Evolutionary conservation across 2,113 vertebrate genomes (phyloP).

Genomic region (Callipepla squamata): DNA sequence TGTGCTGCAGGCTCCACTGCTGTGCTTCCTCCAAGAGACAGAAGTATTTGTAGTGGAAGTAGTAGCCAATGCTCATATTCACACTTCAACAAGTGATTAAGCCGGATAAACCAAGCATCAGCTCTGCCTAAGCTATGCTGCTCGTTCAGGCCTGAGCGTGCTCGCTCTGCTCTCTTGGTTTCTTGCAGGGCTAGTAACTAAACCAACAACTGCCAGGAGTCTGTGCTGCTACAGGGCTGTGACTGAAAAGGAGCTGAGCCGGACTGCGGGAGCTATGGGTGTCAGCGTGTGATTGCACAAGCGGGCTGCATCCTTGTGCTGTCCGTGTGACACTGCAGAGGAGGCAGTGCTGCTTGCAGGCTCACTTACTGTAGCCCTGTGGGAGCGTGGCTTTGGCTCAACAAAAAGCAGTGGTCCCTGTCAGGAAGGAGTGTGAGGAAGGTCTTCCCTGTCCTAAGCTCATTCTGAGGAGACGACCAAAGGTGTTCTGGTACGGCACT

Average conservation of each 20-base stretch:
- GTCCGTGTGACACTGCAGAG: neutral
- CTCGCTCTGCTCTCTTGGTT: neutral
- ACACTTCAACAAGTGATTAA: neutral
- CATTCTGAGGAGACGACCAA: neutral
- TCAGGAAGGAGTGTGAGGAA: neutral
- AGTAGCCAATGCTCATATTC: neutral
- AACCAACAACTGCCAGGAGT: neutral
- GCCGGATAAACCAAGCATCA: neutral
- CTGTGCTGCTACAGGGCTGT: neutral
- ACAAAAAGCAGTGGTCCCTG: neutral
- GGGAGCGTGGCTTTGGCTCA: neutral
- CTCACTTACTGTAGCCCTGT: neutral
- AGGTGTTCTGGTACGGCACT: neutral
- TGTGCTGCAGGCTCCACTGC: neutral
- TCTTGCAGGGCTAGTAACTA: neutral
- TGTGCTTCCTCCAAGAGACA: neutral
- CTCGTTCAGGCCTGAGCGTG: neutral
- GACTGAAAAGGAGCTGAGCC: no score
- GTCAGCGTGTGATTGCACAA: fast-evolving
- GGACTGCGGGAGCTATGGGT: neutral
- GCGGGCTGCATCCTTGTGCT: neutral
- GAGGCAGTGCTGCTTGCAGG: neutral
- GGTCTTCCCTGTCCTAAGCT: neutral
- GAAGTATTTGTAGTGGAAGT: neutral
- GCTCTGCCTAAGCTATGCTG: neutral